Conservation (phyloP, 2,888 invertebrate genomes). For the Ophion ellenae region DNA sequence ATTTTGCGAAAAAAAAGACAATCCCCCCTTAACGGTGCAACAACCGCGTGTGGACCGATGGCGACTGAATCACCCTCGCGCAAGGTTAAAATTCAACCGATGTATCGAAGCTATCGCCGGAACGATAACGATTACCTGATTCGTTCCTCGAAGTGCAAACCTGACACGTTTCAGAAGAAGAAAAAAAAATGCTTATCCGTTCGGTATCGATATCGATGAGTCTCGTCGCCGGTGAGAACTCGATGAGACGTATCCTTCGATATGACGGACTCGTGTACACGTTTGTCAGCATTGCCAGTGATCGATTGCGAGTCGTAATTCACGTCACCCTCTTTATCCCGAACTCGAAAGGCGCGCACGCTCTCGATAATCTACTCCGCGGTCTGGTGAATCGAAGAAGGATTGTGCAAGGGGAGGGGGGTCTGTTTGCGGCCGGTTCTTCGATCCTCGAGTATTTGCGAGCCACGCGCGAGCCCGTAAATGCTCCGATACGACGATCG, state of each 20-base stretch:
- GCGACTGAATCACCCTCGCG: background rate
- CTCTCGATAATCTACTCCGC: constrained; percentile 58
- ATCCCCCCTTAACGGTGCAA: background rate
- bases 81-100: background rate
- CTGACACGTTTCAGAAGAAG: constrained; percentile 11
- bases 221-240: constrained; percentile 40
- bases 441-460: constrained; percentile 62
- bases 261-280: constrained; percentile 31
- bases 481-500: constrained; percentile 67
- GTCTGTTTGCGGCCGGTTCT: constrained; percentile 45
- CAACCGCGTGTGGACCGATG: background rate
- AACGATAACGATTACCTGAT: constrained; percentile 29
- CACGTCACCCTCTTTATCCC: constrained; percentile 60
- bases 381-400: constrained; percentile 42
- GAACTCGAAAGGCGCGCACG: constrained; percentile 55
- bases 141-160: constrained; percentile 1
- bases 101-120: constrained; percentile 11
- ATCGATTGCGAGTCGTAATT: constrained; percentile 35
- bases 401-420: background rate
- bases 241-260: constrained; percentile 37
- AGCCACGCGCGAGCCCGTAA: constrained; percentile 67
- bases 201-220: constrained; percentile 32
- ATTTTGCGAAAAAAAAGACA: too few species aligned
- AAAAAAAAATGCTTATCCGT: constrained; percentile 23
- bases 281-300: constrained; percentile 35